Evolutionary conservation across 2,113 vertebrate genomes (phyloP), one percentile per base, ranked within the genome.

Genomic region (Lepisosteus osseus): DNA sequence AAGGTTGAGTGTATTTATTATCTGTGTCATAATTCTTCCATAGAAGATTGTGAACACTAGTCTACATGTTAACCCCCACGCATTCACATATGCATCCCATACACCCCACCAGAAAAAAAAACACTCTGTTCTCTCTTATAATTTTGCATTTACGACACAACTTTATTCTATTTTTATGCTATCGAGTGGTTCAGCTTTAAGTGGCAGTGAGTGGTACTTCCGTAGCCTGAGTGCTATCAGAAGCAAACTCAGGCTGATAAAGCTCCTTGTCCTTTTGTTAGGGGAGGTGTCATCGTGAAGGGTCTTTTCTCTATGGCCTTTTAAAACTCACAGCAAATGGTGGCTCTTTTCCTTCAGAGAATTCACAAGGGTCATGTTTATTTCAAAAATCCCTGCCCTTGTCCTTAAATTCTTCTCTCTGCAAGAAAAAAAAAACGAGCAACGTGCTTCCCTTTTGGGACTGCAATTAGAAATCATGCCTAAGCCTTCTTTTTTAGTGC

Each of bases 111-210:
- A 15, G 64, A 67, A 69, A 68, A 61, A 69, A 67, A 64, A 64
- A 55, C 42, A 15, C 29, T 61, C 70, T 85, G 76, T 87, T 79
- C 68, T 85, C 74, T 85, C 80, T 83, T 82, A 83, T 87, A 86
- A 88, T 87, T 91, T 87, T 85, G 90, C 72, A 76, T 90, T 91
- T 88, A 79, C 83, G 78, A 76, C 67, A 79, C 83, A 89, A 92
- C 86, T 83, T 89, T 82, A 79, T 78, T 89, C 91, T 95, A 91
- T 93, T 95, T 94, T 93, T 93, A 85, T 84, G 77, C 80, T 77
- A 68, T 75, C 74, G 74, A 86, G 80, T 84, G 90, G 90, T 72
- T 80, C 85, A 83, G 86, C 84, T 86, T 85, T 83, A 86, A 95
- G 93, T 90, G 83, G 79, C 80, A 55, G 2, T 88, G 90, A 93